Conservation (phyloP, 2,888 invertebrate genomes). For the Furcula furcula region DNA sequence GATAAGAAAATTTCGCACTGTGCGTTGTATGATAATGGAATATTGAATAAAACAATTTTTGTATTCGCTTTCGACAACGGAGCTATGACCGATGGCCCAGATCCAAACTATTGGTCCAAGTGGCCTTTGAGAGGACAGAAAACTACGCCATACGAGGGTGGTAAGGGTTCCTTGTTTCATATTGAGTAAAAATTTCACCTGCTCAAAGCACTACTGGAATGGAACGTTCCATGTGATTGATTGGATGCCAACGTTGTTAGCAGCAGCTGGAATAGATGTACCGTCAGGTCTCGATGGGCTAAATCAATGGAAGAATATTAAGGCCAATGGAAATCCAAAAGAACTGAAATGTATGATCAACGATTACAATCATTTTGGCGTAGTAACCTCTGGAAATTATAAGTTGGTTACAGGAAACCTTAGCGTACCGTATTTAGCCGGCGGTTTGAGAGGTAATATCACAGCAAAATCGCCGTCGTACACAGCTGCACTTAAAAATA, state of each 20-base stretch:
- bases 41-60: not conserved
- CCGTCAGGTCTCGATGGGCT: not conserved
- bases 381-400: not conserved
- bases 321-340: not conserved
- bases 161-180: not conserved
- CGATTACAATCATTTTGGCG: too few relatives aligned
- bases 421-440: too few relatives aligned
- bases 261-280: not conserved
- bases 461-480: too few relatives aligned
- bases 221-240: not conserved
- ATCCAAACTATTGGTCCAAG: not conserved
- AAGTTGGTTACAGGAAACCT: not conserved
- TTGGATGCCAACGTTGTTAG: not conserved
- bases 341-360: not conserved
- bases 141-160: not conserved
- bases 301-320: not conserved
- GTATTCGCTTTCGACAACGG: not conserved
- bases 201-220: not conserved
- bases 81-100: not conserved
- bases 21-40: not conserved
- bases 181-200: not conserved
- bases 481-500: too few relatives aligned
- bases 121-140: not conserved
- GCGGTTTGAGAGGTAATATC: too few relatives aligned
- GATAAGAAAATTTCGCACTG: too few relatives aligned